These are phyloP conservation scores for Halcyon leucocephala DNA, from an alignment of 2,797 vertebrate species.

Conservation along the genomic window DNA sequence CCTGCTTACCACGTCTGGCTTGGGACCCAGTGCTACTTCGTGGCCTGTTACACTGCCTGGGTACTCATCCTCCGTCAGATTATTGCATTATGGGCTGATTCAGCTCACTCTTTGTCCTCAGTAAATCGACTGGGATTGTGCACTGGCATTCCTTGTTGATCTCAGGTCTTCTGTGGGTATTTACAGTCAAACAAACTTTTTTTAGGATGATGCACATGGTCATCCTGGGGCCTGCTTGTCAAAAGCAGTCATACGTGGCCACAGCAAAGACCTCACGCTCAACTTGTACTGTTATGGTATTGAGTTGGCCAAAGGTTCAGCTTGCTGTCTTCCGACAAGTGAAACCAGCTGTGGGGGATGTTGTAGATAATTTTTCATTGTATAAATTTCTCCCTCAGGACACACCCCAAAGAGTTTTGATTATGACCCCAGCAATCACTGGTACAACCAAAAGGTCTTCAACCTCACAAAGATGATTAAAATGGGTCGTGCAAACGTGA, in stretches of 20 bases:
- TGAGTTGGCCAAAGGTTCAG: neutral
- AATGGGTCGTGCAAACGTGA: accelerated
- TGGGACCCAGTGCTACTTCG: neutral
- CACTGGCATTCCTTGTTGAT: accelerated
- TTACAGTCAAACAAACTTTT: neutral
- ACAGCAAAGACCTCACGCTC: accelerated
- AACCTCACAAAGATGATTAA: neutral
- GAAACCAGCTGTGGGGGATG: accelerated
- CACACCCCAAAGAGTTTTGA: neutral
- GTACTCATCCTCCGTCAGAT: neutral
- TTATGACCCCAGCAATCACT: neutral
- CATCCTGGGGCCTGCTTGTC: neutral
- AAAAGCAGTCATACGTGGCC: accelerated
- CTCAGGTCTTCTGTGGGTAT: neutral
- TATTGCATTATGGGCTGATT: neutral
- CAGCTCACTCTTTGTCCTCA: neutral
- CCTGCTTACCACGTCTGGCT: neutral
- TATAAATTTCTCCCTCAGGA: neutral
- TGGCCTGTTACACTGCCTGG: neutral
- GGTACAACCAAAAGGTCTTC: neutral
- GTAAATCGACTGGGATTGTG: accelerated
- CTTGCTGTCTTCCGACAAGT: neutral
- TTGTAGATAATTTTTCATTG: neutral
- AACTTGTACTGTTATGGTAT: accelerated
- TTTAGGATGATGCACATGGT: neutral